Percentiles rank a stretch among this genome's conserved stretches.
Conservation (phyloP, 2,888 invertebrate species). For the Pseudococcus longispinus region DNA sequence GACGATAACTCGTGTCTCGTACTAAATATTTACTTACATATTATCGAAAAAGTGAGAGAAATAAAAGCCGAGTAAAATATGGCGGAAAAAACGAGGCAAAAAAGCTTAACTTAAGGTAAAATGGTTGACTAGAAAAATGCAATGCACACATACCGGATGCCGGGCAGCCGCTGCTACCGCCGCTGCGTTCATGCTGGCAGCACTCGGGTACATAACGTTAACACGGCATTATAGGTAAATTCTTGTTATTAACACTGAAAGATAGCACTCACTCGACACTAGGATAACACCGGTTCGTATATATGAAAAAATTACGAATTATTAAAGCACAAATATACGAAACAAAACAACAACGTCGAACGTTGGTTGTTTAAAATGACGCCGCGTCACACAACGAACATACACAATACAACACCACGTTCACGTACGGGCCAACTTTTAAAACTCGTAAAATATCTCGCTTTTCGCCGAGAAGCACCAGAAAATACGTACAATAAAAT, state of each 20-base stretch:
- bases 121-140: slow-evolving; percentile 56
- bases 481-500: background rate
- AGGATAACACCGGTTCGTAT: no score
- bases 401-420: background rate
- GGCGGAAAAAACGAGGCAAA: no score
- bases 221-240: slow-evolving; percentile 61
- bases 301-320: background rate
- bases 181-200: slow-evolving; percentile 86
- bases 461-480: background rate
- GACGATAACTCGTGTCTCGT: background rate
- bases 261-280: no score
- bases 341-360: slow-evolving; percentile 1
- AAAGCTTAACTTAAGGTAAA: no score
- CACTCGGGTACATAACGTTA: slow-evolving; percentile 81
- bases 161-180: slow-evolving; percentile 83
- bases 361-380: background rate
- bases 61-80: no score
- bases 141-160: slow-evolving; percentile 76
- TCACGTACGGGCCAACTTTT: background rate
- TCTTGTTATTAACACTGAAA: no score
- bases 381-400: background rate
- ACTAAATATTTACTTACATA: no score
- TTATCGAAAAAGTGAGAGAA: no score
- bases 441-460: background rate
- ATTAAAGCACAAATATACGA: slow-evolving; percentile 3